A percentile compares a stretch with the other conserved stretches of the same genome.
Conservation (phyloP, 2,888 invertebrate genomes). For the Trissonchulus sp. region DNA sequence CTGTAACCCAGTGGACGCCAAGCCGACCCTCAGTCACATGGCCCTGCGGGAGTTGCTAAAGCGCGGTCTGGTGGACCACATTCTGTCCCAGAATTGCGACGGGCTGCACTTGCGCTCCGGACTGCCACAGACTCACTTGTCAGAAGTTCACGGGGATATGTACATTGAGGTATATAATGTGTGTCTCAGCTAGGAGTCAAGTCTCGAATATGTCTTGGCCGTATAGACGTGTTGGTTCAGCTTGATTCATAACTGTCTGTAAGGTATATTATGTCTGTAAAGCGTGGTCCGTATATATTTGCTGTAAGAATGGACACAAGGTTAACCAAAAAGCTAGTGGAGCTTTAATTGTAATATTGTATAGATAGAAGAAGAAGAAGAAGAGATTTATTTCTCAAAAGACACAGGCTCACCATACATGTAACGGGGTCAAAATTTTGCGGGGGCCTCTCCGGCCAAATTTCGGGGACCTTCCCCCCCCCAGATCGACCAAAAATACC, state of each 20-base stretch:
- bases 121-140: conserved; percentile 69
- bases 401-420: no score
- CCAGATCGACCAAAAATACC: no score
- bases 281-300: conserved; percentile 23
- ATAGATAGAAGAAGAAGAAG: no score
- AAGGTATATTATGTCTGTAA: conserved; percentile 16
- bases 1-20: conserved; percentile 32
- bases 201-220: no score
- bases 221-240: no score
- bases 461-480: no score
- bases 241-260: conserved; percentile 29
- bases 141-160: conserved; percentile 96
- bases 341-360: no score
- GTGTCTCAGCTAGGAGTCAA: not conserved
- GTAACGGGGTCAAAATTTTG: no score
- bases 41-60: conserved; percentile 76
- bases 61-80: conserved; percentile 72
- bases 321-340: no score
- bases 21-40: conserved; percentile 88
- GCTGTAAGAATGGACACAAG: conserved; percentile 29
- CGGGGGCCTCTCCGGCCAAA: no score
- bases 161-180: conserved; percentile 70
- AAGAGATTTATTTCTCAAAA: no score
- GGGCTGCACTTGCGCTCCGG: conserved; percentile 75
- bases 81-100: conserved; percentile 95